A percentile compares a stretch with the other conserved stretches of the same genome.
Conservation (phyloP, 2,797 vertebrate genomes). For the Sebastes miniatus region DNA sequence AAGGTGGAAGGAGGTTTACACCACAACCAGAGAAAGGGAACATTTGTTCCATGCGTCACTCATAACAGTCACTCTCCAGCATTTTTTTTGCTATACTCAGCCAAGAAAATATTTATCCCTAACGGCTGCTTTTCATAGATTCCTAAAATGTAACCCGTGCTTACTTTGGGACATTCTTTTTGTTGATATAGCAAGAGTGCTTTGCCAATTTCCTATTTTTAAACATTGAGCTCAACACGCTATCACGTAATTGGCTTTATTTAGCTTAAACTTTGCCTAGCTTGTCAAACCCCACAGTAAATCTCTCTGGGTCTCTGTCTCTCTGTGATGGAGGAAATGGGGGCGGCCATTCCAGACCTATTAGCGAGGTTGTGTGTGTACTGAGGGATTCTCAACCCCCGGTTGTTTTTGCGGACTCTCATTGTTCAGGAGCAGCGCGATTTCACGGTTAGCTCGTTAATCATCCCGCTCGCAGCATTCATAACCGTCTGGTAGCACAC, state of each 20-base stretch:
- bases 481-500: constrained; percentile 65
- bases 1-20: not conserved
- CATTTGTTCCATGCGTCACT: not conserved
- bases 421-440: constrained; percentile 71
- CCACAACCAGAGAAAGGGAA: constrained; percentile 6
- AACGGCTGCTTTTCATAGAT: not conserved
- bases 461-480: constrained; percentile 66
- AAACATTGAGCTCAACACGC: constrained; percentile 17
- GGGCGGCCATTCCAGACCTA: constrained; percentile 61
- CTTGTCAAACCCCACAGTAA: constrained; percentile 40
- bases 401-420: constrained; percentile 70
- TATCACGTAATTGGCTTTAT: constrained; percentile 17
- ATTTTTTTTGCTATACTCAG: not conserved
- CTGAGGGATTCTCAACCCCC: constrained; percentile 64
- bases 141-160: not conserved
- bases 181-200: not conserved
- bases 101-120: not conserved
- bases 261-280: constrained; percentile 41
- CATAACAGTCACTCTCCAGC: not conserved
- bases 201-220: constrained; percentile 13
- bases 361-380: constrained; percentile 66
- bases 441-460: constrained; percentile 78
- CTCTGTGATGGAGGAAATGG: constrained; percentile 55
- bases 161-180: not conserved
- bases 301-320: constrained; percentile 41